These are phyloP conservation scores for Micronycteris hirsuta DNA, from an alignment of 2,113 vertebrate genomes.

Conservation along the genomic window DNA sequence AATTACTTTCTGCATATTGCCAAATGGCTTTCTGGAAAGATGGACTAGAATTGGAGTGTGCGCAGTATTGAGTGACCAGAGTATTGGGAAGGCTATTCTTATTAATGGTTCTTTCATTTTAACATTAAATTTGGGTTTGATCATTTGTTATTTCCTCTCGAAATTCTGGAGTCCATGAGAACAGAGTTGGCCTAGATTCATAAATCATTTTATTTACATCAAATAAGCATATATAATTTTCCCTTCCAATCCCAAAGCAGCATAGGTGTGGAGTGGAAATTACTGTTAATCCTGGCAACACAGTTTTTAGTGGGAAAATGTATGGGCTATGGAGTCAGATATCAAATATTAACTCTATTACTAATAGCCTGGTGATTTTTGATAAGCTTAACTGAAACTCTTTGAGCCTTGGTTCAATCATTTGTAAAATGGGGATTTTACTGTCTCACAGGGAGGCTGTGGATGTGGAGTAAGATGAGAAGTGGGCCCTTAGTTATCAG, in stretches of 20 bases:
- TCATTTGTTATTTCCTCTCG: slow-evolving; percentile 27
- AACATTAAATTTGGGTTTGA: slow-evolving; percentile 3
- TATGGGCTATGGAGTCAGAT: neutral
- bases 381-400: neutral
- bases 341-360: neutral
- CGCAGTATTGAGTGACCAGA: neutral
- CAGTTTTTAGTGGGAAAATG: slow-evolving; percentile 5
- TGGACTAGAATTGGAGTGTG: neutral
- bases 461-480: neutral
- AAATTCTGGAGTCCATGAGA: neutral
- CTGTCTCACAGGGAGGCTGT: neutral
- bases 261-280: neutral
- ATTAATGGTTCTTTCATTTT: neutral
- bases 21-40: neutral
- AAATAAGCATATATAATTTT: neutral
- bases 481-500: neutral
- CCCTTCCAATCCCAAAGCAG: neutral
- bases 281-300: neutral
- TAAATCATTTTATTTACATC: neutral
- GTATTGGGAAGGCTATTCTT: neutral
- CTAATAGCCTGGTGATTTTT: neutral
- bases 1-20: neutral
- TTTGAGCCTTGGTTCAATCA: neutral
- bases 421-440: neutral
- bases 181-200: neutral